These are phyloP conservation scores for Mola mola DNA, from an alignment of 2,113 vertebrate genomes.

Conservation along the genomic window DNA sequence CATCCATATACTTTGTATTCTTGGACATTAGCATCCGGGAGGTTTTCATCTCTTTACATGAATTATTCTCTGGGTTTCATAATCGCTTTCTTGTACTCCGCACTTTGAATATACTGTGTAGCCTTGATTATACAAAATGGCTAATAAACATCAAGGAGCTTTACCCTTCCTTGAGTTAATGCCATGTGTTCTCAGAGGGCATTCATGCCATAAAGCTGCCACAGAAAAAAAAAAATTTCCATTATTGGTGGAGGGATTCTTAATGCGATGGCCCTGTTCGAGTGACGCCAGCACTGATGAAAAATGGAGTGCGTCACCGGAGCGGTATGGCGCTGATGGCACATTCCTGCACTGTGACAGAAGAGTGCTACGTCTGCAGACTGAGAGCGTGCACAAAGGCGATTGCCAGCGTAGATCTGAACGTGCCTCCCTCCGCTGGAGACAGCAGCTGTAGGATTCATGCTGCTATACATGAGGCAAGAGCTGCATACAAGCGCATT, in stretches of 20 bases:
- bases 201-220: slow-evolving; percentile 16
- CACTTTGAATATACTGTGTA: too few relatives aligned
- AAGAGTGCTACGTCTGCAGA: slow-evolving; percentile 43
- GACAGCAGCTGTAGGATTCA: slow-evolving; percentile 30
- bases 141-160: slow-evolving; percentile 21
- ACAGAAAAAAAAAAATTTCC: slow-evolving; percentile 47
- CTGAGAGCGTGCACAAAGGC: slow-evolving; percentile 34
- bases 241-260: slow-evolving; percentile 45
- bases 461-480: slow-evolving; percentile 35
- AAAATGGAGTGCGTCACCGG: slow-evolving; percentile 68
- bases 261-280: slow-evolving; percentile 37
- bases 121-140: too few relatives aligned
- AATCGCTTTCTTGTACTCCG: neutral
- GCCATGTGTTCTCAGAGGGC: slow-evolving; percentile 50
- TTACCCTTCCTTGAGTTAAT: slow-evolving; percentile 53
- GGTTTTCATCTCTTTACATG: too few relatives aligned
- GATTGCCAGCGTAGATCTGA: slow-evolving; percentile 24
- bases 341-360: slow-evolving; percentile 59
- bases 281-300: slow-evolving; percentile 66
- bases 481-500: slow-evolving; percentile 11
- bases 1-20: too few relatives aligned
- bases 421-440: slow-evolving; percentile 27
- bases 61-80: neutral
- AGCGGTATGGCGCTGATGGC: slow-evolving; percentile 55
- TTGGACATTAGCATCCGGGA: too few relatives aligned